phyloP scores from a whole-genome alignment of 2,888 invertebrate genomes.

The Caenorhabditis uteleia region DNA sequence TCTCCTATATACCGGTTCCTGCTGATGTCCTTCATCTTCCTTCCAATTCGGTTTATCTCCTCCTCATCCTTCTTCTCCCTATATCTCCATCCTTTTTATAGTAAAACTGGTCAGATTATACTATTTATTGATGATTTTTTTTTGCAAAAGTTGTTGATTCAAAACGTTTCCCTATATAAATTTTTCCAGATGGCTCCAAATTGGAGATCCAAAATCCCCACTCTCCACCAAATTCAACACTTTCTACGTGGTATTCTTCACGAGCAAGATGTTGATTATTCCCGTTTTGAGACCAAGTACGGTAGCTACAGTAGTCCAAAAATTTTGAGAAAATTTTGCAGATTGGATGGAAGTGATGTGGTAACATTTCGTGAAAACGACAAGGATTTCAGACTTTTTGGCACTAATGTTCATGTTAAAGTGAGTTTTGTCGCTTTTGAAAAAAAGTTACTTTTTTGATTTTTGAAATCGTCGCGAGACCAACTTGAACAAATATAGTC shows the following conservation, averaged over 20 bases:
- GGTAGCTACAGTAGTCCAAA: not conserved
- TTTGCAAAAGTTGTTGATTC: too few species aligned
- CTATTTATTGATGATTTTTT: too few species aligned
- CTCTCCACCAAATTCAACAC: constrained; percentile 23
- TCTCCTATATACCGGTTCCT: too few species aligned
- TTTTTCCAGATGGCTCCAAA: too few species aligned
- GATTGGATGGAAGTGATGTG: constrained; percentile 48
- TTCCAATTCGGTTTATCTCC: too few species aligned
- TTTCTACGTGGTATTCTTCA: constrained; percentile 36
- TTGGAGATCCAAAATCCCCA: constrained; percentile 29
- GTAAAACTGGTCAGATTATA: too few species aligned
- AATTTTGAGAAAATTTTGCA: constrained; percentile 13
- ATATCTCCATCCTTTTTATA: too few species aligned
- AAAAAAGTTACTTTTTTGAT: not conserved
- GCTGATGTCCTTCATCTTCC: too few species aligned
- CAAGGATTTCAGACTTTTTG: constrained; percentile 49
- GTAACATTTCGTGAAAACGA: constrained; percentile 56
- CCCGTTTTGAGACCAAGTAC: constrained; percentile 46
- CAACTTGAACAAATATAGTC: too few species aligned
- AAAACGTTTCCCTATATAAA: too few species aligned
- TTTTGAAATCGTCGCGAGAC: not conserved
- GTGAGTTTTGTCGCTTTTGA: constrained; percentile 11
- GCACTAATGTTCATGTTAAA: constrained; percentile 55
- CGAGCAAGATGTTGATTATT: constrained; percentile 51
- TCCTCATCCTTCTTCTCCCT: too few species aligned